These are phyloP conservation scores for Montifringilla adamsi DNA, from an alignment of 2,113 vertebrate species.

Conservation along the genomic window DNA sequence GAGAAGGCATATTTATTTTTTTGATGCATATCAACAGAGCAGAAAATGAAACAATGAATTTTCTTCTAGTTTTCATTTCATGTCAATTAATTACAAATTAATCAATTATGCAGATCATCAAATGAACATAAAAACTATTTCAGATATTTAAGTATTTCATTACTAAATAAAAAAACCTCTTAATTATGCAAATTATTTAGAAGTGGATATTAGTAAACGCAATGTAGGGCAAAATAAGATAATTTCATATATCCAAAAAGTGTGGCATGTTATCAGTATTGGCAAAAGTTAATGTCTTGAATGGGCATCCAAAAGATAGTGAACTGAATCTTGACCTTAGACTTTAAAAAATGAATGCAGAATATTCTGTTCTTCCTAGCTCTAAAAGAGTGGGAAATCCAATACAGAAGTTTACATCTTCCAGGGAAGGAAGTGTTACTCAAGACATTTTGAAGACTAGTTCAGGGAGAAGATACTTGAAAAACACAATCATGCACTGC, in stretches of 20 bases:
- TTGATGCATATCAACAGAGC: background rate
- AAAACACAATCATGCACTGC: background rate
- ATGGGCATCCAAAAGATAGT: background rate
- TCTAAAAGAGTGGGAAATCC: background rate
- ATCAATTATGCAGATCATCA: background rate
- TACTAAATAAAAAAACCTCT: background rate
- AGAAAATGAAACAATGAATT: background rate
- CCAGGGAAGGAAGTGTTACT: background rate
- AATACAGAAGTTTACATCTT: background rate
- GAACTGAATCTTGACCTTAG: background rate
- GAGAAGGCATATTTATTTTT: conserved; percentile 16
- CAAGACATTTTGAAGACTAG: background rate
- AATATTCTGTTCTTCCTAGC: background rate
- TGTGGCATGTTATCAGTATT: background rate
- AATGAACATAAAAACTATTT: background rate
- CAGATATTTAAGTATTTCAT: background rate
- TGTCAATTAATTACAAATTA: background rate
- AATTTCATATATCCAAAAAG: background rate
- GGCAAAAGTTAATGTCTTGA: background rate
- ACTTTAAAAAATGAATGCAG: background rate
- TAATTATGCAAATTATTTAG: background rate
- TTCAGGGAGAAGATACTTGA: background rate
- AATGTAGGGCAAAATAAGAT: background rate
- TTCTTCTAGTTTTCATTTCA: background rate
- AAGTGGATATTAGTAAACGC: background rate